Percentiles rank a stretch among this genome's conserved stretches.
Evolutionary conservation across 92 coral and sea anemone species (phyloP).

Genomic region (Parazoanthus swiftii): DNA sequence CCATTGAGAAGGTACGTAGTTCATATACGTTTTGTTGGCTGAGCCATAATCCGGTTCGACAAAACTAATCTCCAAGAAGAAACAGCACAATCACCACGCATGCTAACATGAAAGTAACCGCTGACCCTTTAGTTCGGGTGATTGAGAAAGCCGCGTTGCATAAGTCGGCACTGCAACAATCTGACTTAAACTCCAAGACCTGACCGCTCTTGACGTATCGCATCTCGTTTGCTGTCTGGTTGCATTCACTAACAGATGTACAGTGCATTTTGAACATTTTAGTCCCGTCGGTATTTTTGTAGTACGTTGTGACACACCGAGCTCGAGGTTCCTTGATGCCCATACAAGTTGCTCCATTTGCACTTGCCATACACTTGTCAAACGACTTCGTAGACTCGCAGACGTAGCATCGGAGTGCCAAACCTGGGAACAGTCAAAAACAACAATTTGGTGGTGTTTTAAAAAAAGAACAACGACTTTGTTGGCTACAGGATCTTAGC

Average conservation of each 20-base stretch:
- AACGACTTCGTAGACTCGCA: background rate
- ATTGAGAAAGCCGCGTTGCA: background rate
- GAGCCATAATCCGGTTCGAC: background rate
- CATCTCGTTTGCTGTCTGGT: background rate
- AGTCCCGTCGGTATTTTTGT: background rate
- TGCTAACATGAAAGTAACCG: background rate
- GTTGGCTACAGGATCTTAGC: too few relatives aligned
- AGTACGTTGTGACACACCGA: constrained; percentile 6
- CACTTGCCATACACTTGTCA: background rate
- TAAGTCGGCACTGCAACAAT: constrained; percentile 10
- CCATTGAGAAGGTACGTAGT: too few relatives aligned
- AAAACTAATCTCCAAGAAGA: background rate
- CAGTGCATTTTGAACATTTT: background rate
- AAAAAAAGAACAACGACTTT: too few relatives aligned
- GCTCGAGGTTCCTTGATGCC: background rate
- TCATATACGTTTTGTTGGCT: too few relatives aligned
- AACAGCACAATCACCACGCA: background rate
- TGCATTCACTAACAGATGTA: background rate
- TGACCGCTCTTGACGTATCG: background rate
- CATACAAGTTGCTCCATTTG: background rate
- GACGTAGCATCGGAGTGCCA: background rate
- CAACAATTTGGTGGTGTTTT: too few relatives aligned
- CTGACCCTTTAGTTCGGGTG: background rate
- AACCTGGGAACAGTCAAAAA: background rate
- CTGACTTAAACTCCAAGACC: background rate